Percentiles rank a stretch among this genome's conserved stretches.
These are phyloP conservation scores for Eclectus roratus DNA, from an alignment of 2,113 vertebrate genomes.

Conservation along the genomic window DNA sequence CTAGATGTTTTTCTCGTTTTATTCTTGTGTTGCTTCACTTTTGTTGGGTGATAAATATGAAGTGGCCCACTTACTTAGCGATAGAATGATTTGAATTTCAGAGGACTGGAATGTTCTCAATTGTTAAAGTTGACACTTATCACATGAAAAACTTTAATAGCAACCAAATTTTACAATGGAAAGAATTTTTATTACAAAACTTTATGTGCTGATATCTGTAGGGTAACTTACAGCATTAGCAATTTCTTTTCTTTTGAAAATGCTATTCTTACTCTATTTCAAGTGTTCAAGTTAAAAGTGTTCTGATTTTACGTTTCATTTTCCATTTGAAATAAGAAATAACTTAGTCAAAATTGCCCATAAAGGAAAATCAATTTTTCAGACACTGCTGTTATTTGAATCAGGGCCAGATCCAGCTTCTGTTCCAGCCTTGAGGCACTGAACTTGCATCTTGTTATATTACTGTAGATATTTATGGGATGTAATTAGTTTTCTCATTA, in stretches of 20 bases:
- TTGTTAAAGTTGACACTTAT: not conserved
- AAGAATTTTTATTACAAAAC: not conserved
- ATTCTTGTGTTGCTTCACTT: not conserved
- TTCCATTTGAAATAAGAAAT: not conserved
- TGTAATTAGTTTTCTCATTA: not conserved
- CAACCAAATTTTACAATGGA: not conserved
- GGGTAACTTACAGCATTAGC: not conserved
- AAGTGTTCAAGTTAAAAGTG: not conserved
- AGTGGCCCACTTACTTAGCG: accelerated
- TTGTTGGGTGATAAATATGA: not conserved
- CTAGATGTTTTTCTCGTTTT: not conserved
- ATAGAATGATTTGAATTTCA: not conserved
- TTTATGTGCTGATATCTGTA: not conserved
- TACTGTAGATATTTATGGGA: not conserved
- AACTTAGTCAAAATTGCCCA: not conserved
- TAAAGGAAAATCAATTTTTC: not conserved
- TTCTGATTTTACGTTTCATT: not conserved
- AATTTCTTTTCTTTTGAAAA: not conserved
- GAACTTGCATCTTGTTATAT: not conserved
- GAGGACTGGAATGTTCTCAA: not conserved
- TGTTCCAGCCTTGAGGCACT: not conserved
- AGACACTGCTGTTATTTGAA: not conserved
- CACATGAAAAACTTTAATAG: not conserved
- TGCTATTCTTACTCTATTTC: not conserved
- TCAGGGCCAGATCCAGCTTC: not conserved